Base-by-base conservation (phyloP, 2,888 invertebrate species). In the Noctuana brunneofusca region DNA sequence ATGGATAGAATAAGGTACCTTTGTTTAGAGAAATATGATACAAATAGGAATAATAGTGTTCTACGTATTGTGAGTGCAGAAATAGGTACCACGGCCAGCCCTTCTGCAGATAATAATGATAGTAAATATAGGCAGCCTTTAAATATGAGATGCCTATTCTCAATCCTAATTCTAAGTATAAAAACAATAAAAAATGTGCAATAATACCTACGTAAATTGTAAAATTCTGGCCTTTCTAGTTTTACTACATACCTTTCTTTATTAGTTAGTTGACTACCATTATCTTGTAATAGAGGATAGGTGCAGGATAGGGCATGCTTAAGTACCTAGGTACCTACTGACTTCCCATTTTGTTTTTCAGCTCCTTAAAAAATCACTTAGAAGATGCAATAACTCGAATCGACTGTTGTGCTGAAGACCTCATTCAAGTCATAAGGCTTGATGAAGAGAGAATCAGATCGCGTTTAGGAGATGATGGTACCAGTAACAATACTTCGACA, bases 1-100 rank as follows among this genome's bases (percentile, higher is more conserved):
- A 89, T 94, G 43, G 86, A 93, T 50, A 92, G 92, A 68, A 93
- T 94, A 48, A 94, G 92, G 94, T 94, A 80, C 24, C 35, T 46
- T 12, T 5, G 3, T 5, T 3, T 43, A 30, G 11, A 57, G 14
- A 16, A 6, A 3, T 3, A 6, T 16, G 8, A 8, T 16, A 12
- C 12, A 3, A 4, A 11, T 12, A 5, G 20, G 9, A 1, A 41
- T 8, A 41, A n/a, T 35, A n/a, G n/a, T n/a, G n/a, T 0, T n/a
- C 2, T 3, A n/a, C 1, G 9, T 11, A 32, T 1, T 9, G 30
- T 11, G 30, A 30, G 4, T 27, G 2, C 27, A 27, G 27, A 27
- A 27, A 27, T 27, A n/a, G n/a, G n/a, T n/a, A 6, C 3, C 27
- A 8, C 3, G 3, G 27, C 8, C 27, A 27, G 8, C 27, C 5